Percentiles rank a stretch among this genome's conserved stretches.
phyloP scores from a whole-genome alignment of 2,797 vertebrate species.

The Hydrocynus forskahlii region DNA sequence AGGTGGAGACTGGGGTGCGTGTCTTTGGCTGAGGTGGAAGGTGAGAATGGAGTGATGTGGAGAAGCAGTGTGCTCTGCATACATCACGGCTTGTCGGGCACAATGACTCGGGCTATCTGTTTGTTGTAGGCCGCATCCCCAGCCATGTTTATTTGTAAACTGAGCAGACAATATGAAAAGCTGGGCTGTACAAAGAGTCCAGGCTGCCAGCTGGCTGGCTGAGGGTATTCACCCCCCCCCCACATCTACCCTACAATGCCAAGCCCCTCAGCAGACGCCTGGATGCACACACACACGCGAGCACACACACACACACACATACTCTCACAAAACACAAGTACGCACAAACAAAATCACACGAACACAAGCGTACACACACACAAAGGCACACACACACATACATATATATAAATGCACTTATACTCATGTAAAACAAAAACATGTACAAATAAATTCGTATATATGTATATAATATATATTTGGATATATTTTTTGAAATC shows the following conservation, averaged over 20 bases:
- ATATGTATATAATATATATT: too few species aligned
- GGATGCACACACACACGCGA: conserved; percentile 36
- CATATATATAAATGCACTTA: neutral
- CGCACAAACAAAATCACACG: conserved; percentile 21
- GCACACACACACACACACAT: conserved; percentile 17
- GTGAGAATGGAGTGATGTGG: conserved; percentile 42
- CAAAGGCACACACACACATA: conserved; percentile 29
- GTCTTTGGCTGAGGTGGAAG: conserved; percentile 35
- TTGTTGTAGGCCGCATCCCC: conserved; percentile 62
- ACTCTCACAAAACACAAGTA: conserved; percentile 14
- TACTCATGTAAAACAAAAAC: too few species aligned
- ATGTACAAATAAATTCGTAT: too few species aligned
- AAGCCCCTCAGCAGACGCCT: conserved; percentile 55
- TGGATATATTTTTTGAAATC: too few species aligned
- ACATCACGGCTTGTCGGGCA: conserved; percentile 46
- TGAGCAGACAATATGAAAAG: conserved; percentile 73
- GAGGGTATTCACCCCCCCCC: conserved; percentile 57
- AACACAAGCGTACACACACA: conserved; percentile 23
- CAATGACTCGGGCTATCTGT: conserved; percentile 57
- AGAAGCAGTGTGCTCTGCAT: conserved; percentile 48
- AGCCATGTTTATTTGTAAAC: conserved; percentile 73
- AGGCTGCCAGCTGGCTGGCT: conserved; percentile 72
- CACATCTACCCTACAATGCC: conserved; percentile 56
- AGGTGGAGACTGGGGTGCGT: neutral
- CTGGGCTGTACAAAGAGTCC: conserved; percentile 68